Evolutionary conservation across 2,888 invertebrate species (phyloP).

Genomic region (Phyllotreta striolata): DNA sequence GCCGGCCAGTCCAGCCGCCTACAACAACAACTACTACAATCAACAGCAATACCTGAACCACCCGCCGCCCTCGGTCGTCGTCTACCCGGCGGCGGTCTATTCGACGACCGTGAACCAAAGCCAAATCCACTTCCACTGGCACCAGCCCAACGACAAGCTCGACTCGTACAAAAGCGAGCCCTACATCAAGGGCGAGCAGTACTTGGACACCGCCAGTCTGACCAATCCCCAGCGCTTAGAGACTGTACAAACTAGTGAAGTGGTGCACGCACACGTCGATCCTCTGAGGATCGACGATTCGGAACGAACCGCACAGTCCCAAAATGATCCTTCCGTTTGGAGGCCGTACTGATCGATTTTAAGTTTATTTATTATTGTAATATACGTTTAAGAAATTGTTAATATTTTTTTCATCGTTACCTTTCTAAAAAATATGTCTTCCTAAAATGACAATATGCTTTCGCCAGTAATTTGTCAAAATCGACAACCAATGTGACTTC

Average conservation of each 20-base stretch:
- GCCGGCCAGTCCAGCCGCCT: conserved; percentile 56
- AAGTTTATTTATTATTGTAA: conserved; percentile 35
- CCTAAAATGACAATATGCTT: too few species aligned
- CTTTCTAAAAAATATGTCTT: not conserved
- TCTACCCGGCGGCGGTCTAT: conserved; percentile 81
- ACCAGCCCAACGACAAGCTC: conserved; percentile 69
- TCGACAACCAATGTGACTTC: too few species aligned
- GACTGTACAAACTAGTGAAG: conserved; percentile 62
- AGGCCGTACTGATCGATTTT: conserved; percentile 69
- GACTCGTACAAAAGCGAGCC: conserved; percentile 75
- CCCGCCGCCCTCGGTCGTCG: conserved; percentile 71
- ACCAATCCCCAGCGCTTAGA: conserved; percentile 69
- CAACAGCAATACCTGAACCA: conserved; percentile 70
- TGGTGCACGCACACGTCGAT: conserved; percentile 62
- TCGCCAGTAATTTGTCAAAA: too few species aligned
- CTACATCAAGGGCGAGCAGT: conserved; percentile 73
- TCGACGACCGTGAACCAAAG: conserved; percentile 79
- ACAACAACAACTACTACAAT: conserved; percentile 72
- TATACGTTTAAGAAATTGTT: conserved; percentile 23
- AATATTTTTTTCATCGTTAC: conserved; percentile 2
- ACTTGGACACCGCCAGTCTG: conserved; percentile 54
- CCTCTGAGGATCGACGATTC: conserved; percentile 45
- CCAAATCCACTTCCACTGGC: conserved; percentile 83
- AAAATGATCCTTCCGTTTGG: conserved; percentile 70
- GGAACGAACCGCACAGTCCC: conserved; percentile 53